Evolutionary conservation across 2,113 vertebrate species (phyloP).

Genomic region (Cercocebus atys): DNA sequence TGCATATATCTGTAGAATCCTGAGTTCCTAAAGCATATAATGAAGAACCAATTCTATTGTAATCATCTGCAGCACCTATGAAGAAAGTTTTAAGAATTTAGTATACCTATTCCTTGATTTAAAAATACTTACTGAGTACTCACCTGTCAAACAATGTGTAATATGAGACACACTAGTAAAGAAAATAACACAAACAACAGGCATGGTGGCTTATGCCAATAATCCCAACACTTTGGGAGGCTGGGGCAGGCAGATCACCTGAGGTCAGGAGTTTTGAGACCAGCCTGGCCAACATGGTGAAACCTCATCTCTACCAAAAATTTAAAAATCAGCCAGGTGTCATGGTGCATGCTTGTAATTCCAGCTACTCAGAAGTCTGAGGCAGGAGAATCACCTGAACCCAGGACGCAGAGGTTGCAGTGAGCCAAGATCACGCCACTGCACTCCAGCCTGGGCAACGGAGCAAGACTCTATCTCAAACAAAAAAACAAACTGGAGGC

Average conservation of each 20-base stretch:
- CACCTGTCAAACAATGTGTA: constrained; percentile 19
- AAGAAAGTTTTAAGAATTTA: constrained; percentile 77
- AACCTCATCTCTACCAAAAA: background rate
- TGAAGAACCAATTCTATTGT: constrained; percentile 98
- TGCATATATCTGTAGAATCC: constrained; percentile 98
- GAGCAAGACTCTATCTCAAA: background rate
- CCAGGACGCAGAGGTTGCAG: background rate
- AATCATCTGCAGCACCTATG: constrained; percentile 95
- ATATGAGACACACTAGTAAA: background rate
- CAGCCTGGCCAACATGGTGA: background rate
- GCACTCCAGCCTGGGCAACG: background rate
- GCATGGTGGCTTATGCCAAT: background rate
- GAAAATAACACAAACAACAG: background rate
- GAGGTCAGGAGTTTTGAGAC: background rate
- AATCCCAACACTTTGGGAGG: background rate
- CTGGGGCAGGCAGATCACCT: background rate
- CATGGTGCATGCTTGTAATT: background rate
- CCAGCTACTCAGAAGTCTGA: background rate
- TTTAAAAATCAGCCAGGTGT: background rate
- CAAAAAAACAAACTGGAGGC: background rate
- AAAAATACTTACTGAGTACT: constrained; percentile 19
- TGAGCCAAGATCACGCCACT: background rate
- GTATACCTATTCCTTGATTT: constrained; percentile 37
- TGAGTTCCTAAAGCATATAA: constrained; percentile 96
- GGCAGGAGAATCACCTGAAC: background rate